A percentile compares a stretch with the other conserved stretches of the same genome.
Conservation (phyloP, 2,113 vertebrate species). For the Rhea pennata region DNA sequence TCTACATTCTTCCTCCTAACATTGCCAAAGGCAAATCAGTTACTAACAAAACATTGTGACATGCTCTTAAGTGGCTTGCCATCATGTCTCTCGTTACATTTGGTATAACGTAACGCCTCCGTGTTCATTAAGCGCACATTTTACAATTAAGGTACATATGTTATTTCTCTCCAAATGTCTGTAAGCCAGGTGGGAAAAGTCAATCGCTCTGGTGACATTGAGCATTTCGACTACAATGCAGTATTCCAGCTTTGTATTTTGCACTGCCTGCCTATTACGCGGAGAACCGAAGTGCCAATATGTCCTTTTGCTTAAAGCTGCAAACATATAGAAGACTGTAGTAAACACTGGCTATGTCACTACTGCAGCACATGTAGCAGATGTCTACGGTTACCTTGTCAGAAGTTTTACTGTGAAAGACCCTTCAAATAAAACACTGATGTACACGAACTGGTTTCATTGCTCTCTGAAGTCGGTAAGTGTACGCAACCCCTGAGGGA, state of each 20-base stretch:
- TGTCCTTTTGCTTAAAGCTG: slow-evolving; percentile 53
- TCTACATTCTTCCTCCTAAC: slow-evolving; percentile 60
- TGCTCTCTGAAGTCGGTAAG: slow-evolving; percentile 2
- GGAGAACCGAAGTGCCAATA: slow-evolving; percentile 54
- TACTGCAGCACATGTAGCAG: slow-evolving; percentile 30
- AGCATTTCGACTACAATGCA: slow-evolving; percentile 49
- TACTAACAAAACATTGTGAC: slow-evolving; percentile 60
- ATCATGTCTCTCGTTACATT: slow-evolving; percentile 50
- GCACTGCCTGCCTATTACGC: slow-evolving; percentile 38
- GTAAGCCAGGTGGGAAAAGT: slow-evolving; percentile 66
- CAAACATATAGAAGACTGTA: slow-evolving; percentile 32
- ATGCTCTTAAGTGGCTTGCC: slow-evolving; percentile 64
- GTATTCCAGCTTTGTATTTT: slow-evolving; percentile 60
- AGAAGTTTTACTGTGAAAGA: slow-evolving; percentile 52
- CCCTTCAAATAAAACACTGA: slow-evolving; percentile 22
- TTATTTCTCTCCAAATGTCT: slow-evolving; percentile 67
- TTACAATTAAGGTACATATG: slow-evolving; percentile 64
- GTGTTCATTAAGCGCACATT: slow-evolving; percentile 68
- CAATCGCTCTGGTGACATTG: slow-evolving; percentile 64
- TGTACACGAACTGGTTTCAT: slow-evolving; percentile 10
- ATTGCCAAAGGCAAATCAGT: slow-evolving; percentile 64
- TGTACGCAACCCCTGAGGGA: neutral
- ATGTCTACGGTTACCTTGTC: slow-evolving; percentile 38
- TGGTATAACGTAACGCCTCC: slow-evolving; percentile 18
- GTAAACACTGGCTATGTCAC: slow-evolving; percentile 23